Conservation (phyloP, 1,140 invertebrate species). For the Theocolax elegans region DNA sequence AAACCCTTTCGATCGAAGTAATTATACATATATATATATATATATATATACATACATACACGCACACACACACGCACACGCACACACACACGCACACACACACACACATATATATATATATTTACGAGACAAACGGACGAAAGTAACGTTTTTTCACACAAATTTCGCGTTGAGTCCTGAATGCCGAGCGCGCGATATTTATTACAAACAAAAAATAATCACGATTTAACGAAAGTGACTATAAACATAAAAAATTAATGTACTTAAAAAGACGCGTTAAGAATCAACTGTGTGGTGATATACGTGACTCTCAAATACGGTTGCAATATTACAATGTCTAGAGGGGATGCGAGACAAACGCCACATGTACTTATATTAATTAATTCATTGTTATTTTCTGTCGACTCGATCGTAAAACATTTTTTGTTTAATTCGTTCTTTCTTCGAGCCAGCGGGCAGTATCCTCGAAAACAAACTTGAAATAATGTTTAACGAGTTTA, state of each 20-base stretch:
- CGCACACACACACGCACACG: too few species aligned
- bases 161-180: not conserved
- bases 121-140: not conserved
- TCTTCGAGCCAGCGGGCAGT: not conserved
- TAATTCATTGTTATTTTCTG: too few species aligned
- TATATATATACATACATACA: too few species aligned
- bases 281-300: slow-evolving; percentile 9
- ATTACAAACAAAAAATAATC: slow-evolving; percentile 17
- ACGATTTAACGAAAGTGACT: slow-evolving; percentile 12
- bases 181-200: slow-evolving; percentile 18
- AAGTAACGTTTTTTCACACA: slow-evolving; percentile 1
- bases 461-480: not conserved
- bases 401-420: slow-evolving; percentile 56
- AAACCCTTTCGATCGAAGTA: too few species aligned
- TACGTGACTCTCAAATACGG: too few species aligned
- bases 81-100: not conserved
- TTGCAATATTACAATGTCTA: too few species aligned
- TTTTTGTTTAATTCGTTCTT: slow-evolving; percentile 11
- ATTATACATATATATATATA: too few species aligned
- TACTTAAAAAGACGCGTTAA: slow-evolving; percentile 42
- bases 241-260: slow-evolving; percentile 36
- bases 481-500: not conserved
- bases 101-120: too few species aligned
- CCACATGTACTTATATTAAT: too few species aligned
- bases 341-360: too few species aligned